Base-by-base conservation (phyloP, 2,113 vertebrate genomes). In the Gnathonemus longibarbis region DNA sequence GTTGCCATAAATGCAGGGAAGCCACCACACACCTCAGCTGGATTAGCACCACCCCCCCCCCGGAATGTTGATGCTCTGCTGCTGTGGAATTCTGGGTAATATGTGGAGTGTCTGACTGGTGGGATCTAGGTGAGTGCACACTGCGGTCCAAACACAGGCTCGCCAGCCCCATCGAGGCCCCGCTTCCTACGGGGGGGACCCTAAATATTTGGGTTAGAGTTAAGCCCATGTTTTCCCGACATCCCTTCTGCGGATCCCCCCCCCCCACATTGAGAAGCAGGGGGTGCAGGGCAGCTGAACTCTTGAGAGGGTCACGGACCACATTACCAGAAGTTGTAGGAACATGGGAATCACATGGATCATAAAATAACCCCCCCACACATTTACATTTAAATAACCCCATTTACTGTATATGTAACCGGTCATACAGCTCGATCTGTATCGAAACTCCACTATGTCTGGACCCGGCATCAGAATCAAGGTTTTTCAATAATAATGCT, bases 131-230 rank as follows among this genome's bases (percentile, higher is more conserved):
- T 80, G 17, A 80, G 35, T 80, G 35, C 35, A 10, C 19, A 50
- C 35, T 31, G n/a, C 8, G 39, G 50, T 39, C 31, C 50, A 56
- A 56, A 53, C 50, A 87, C 50, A 87, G 50, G 27, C 50, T n/a
- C 50, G 1, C 10, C 17, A 53, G 15, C 27, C 24, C 11, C n/a
- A 9, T 24, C 5, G n/a, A 3, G 50, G 50, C 85, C 35, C 27
- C 31, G 4, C 27, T 17, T 15, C 13, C 50, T 39, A 52, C 6
- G 2, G 5, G 49, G 50, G 17, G 13, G 27, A 15, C 85, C n/a
- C 50, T 56, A 87, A 87, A 87, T 87, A 53, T 87, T 87, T 87
- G 85, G n/a, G 50, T 87, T 87, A 53, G 15, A 21, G n/a, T 87
- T 53, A 87, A 50, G 50, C 27, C 49, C 48, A 6, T 56, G 84